Evolutionary conservation across 2,888 invertebrate genomes (phyloP).

Genomic region (Blastobasis lacticolella): DNA sequence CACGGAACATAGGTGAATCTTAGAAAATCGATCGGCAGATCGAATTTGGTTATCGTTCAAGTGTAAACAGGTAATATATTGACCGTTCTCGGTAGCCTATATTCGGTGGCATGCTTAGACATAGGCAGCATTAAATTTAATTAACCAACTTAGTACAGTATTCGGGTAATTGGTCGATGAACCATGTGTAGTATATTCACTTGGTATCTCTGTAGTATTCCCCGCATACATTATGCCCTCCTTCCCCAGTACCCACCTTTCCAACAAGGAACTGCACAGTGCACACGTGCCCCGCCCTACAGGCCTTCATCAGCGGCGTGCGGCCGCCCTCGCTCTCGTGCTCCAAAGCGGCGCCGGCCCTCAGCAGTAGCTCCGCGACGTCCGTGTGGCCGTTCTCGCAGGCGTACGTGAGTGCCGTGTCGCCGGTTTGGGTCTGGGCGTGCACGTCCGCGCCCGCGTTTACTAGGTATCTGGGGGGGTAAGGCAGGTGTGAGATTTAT

Average conservation of each 20-base stretch:
- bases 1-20: too few species aligned
- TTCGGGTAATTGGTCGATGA: too few species aligned
- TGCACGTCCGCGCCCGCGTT: constrained; percentile 92
- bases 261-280: constrained; percentile 96
- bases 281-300: constrained; percentile 95
- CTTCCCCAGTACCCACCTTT: constrained; percentile 62
- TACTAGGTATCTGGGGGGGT: constrained; percentile 76
- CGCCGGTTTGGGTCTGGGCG: constrained; percentile 95
- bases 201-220: too few species aligned
- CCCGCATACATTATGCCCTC: background rate
- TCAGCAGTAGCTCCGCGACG: constrained; percentile 93
- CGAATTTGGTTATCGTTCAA: too few species aligned
- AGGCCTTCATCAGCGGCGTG: constrained; percentile 99
- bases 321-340: constrained; percentile 98
- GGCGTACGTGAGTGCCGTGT: constrained; percentile 97
- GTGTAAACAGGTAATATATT: too few species aligned
- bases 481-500: too few species aligned
- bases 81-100: too few species aligned
- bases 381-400: constrained; percentile 99
- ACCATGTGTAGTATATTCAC: too few species aligned
- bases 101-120: too few species aligned
- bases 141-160: too few species aligned
- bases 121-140: too few species aligned
- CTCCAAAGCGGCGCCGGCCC: constrained; percentile 93
- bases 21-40: too few species aligned